Evolutionary conservation across 2,888 invertebrate species (phyloP), one percentile per base, ranked within the genome.

Genomic region (Orthonychiurus folsomi): DNA sequence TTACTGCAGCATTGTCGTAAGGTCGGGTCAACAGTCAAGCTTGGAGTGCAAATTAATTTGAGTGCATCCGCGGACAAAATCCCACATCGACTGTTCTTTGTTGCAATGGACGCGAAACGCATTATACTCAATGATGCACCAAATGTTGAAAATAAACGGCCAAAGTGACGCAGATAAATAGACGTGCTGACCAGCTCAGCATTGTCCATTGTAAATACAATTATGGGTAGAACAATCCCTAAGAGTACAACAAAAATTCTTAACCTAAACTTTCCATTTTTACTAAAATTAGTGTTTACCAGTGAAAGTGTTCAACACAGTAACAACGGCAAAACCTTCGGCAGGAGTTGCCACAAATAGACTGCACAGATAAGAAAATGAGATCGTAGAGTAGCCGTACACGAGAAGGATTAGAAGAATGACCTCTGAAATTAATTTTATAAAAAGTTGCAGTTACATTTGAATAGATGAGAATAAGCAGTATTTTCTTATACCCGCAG

Each of bases 321-420:
- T 75, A 2, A 78, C 65, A 70, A 76, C 73, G 3, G 78, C 78
- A 64, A 76, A 77, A 67, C 82, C 80, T 15, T 81, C 77, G 20
- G 84, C 79, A 9, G 79, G 76, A 0, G 80, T 79, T 37, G 78
- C 78, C 69, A 79, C 79, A 25, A 79, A 65, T 71, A 81, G 81
- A 61, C 80, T 80, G 66, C 81, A 78, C 3, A 85, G 74, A 76
- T 89, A 90, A 61, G 84, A 79, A 70, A 84, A 80, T 18, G 86
- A 82, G 69, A 88, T 80, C 73, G 83, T 82, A 47, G 84, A 79
- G 66, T 83, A 69, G 9, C 84, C 83, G 69, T 85, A 86, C 58
- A 84, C 70, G 0, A 83, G 5, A 56, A 86, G 76, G 37, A 83
- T 73, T 9, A 81, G 62, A 0, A 80, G 72, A 3, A 81, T 74